These are phyloP conservation scores for Channa argus DNA, from an alignment of 2,113 vertebrate species.

Conservation along the genomic window DNA sequence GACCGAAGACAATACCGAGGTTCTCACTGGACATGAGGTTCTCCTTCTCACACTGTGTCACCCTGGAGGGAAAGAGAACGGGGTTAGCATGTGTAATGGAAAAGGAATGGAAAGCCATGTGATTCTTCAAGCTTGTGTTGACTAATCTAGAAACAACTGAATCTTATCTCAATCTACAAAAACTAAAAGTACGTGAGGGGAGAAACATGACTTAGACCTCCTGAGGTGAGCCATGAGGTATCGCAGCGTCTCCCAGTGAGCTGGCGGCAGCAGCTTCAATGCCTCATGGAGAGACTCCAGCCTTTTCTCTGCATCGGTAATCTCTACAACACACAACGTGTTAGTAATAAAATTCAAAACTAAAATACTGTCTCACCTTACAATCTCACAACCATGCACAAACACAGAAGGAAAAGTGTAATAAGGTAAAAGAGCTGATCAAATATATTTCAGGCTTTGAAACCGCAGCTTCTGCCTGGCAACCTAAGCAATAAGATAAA, in stretches of 20 bases:
- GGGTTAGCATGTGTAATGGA: fast-evolving
- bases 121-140: too few relatives aligned
- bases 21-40: conserved; percentile 96
- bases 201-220: conserved; percentile 81
- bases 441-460: neutral
- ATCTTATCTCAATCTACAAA: too few relatives aligned
- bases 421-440: neutral
- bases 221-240: conserved; percentile 99
- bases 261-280: conserved; percentile 93
- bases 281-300: conserved; percentile 95
- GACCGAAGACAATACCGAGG: conserved; percentile 89
- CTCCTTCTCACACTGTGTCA: conserved; percentile 90
- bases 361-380: neutral
- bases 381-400: too few relatives aligned
- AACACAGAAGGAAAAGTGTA: neutral
- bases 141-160: too few relatives aligned
- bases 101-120: too few relatives aligned
- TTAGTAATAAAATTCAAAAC: neutral
- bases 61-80: conserved; percentile 75
- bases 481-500: conserved; percentile 13
- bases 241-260: conserved; percentile 96
- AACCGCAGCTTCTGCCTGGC: too few relatives aligned
- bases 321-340: conserved; percentile 82
- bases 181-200: neutral
- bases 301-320: conserved; percentile 91